Evolutionary conservation across 2,797 vertebrate genomes (phyloP).

Genomic region (Saxicola maurus): DNA sequence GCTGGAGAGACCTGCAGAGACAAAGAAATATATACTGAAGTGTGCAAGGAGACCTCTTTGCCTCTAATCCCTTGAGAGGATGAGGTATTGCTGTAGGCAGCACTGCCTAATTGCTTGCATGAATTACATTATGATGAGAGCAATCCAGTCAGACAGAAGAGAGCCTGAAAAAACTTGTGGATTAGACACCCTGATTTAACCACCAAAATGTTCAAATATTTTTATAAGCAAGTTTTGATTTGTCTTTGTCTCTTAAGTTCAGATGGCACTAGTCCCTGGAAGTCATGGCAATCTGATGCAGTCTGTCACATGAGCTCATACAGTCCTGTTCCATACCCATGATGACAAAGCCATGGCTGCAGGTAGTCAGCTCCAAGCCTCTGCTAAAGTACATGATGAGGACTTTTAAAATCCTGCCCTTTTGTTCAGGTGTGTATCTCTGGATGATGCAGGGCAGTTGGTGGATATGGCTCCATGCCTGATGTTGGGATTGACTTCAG

Average conservation of each 20-base stretch:
- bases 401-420: not conserved
- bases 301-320: not conserved
- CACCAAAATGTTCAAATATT: not conserved
- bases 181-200: not conserved
- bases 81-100: not conserved
- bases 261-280: not conserved
- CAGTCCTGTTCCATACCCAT: not conserved
- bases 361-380: not conserved
- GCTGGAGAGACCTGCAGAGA: not conserved
- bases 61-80: not conserved
- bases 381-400: not conserved
- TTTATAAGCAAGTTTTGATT: not conserved
- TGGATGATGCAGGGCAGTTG: not conserved
- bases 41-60: not conserved
- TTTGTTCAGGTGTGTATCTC: rapidly evolving
- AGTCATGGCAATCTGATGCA: not conserved
- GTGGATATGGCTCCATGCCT: not conserved
- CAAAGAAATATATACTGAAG: not conserved
- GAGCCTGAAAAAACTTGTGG: not conserved
- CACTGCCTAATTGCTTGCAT: not conserved
- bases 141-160: not conserved
- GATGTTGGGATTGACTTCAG: not conserved
- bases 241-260: not conserved
- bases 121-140: not conserved
- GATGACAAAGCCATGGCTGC: not conserved